Base-by-base conservation (phyloP, 2,797 vertebrate species). In the Parauchenoglanis punctatus region DNA sequence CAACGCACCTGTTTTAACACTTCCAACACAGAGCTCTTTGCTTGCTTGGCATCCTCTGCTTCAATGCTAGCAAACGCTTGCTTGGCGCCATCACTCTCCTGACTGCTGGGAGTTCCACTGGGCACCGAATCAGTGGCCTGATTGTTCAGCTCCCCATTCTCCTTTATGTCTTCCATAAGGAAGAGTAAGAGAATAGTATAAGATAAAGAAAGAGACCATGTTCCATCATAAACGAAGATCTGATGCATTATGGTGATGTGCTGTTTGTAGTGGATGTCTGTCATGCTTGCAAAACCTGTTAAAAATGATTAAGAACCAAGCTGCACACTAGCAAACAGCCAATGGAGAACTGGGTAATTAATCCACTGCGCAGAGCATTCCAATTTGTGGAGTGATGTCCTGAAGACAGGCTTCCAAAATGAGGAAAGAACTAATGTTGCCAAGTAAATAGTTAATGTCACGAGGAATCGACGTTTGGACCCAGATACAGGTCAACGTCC, bases 1-100 rank as follows among this genome's bases (percentile, higher is more conserved):
- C 15, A 10, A 72, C 7, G 0, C 12, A 97, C 97, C 96, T 97
- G 97, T 72, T 87, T 94, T 85, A 97, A 95, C 72, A 98, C 96
- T 49, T 92, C 84, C 0, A 90, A 17, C 61, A 97, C 89, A 0
- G 96, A 96, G 23, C 95, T 92, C 83, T 95, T 96, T 31, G 25
- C 85, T n/a, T 86, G 61, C 0, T 6, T 82, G 25, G 28, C 31
- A 28, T 94, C 86, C 0, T 63, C 86, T 61, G 88, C 87, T 88
- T 95, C 94, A 85, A 91, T 67, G 0, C 87, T 68, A 82, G 91
- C 89, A 85, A 93, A 91, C 84, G 91, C 87, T 72, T 89, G 90
- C 2, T 75, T 65, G 78, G 76, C 82, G 70, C 23, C 40, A 4
- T 86, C 83, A 0, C 31, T 10, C 17, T 46, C 67, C 44, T 17